Evolutionary conservation across 1,140 invertebrate genomes (phyloP).

Genomic region (Drosophila leontia): DNA sequence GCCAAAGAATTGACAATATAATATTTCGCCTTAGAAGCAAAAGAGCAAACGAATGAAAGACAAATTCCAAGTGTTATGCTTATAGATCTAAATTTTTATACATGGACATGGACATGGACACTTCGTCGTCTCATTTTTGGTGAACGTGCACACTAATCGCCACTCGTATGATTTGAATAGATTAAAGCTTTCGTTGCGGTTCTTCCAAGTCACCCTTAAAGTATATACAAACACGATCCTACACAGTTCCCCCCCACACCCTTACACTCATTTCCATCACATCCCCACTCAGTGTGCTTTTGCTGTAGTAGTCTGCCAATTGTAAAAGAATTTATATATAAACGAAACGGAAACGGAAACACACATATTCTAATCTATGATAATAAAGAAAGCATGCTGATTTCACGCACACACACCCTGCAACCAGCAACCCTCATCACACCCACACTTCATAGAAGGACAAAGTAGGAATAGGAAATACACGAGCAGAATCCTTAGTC

Average conservation of each 20-base stretch:
- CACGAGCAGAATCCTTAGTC: constrained; percentile 32
- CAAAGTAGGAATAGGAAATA: constrained; percentile 29
- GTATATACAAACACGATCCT: constrained; percentile 24
- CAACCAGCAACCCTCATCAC: not conserved
- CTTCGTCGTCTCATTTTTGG: constrained; percentile 61
- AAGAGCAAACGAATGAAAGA: constrained; percentile 74
- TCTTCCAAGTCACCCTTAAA: constrained; percentile 65
- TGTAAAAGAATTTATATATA: constrained; percentile 81
- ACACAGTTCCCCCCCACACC: constrained; percentile 5
- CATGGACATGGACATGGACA: constrained; percentile 59
- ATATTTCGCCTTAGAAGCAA: constrained; percentile 84
- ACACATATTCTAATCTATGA: constrained; percentile 63
- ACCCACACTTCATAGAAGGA: constrained; percentile 17
- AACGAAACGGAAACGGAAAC: constrained; percentile 45
- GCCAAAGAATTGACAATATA: constrained; percentile 84
- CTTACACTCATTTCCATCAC: constrained; percentile 3
- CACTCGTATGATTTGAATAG: constrained; percentile 49
- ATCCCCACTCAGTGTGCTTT: constrained; percentile 69
- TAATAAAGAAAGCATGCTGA: constrained; percentile 69
- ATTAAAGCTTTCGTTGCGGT: constrained; percentile 67
- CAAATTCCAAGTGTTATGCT: constrained; percentile 83
- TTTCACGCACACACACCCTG: constrained; percentile 24
- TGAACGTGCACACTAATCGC: constrained; percentile 47
- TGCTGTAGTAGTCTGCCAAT: constrained; percentile 81
- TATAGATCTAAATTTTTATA: constrained; percentile 84